Conservation (phyloP, 2,888 invertebrate species). For the Ligdia adustata region DNA sequence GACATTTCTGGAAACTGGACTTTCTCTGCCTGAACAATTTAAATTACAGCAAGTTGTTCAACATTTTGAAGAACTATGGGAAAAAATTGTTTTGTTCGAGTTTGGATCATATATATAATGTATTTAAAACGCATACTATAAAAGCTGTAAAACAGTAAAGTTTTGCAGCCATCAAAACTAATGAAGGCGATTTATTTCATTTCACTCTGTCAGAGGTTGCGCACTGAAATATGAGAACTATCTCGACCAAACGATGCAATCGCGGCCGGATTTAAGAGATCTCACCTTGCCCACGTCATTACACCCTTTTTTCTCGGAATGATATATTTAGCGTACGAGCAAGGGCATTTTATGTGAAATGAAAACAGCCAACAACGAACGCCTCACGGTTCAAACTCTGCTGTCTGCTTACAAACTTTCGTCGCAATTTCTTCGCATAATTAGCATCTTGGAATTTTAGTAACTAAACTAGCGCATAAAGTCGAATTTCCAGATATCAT, state of each 20-base stretch:
- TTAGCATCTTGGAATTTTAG: conserved; percentile 11
- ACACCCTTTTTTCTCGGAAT: conserved; percentile 42
- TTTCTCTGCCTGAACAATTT: too few relatives aligned
- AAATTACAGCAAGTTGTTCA: too few relatives aligned
- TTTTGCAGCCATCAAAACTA: conserved; percentile 46
- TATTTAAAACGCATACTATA: too few relatives aligned
- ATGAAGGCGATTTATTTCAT: conserved; percentile 69
- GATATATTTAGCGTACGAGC: conserved; percentile 17
- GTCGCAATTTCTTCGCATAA: too few relatives aligned
- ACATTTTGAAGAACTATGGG: too few relatives aligned
- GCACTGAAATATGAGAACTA: conserved; percentile 76
- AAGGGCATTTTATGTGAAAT: conserved; percentile 13
- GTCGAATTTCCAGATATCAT: conserved; percentile 13
- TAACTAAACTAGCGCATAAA: conserved; percentile 10
- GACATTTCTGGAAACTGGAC: too few relatives aligned
- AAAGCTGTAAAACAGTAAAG: too few relatives aligned
- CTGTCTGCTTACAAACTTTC: not conserved
- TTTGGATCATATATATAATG: too few relatives aligned
- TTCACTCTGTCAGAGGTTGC: conserved; percentile 63
- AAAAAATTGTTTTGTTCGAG: too few relatives aligned
- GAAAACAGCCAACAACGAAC: conserved; percentile 1
- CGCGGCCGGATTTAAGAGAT: conserved; percentile 74
- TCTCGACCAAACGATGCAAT: conserved; percentile 77
- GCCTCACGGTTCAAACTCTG: not conserved
- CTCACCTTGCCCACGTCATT: conserved; percentile 52